Conservation (phyloP, 2,888 invertebrate genomes). For the Macrosiphum euphorbiae region DNA sequence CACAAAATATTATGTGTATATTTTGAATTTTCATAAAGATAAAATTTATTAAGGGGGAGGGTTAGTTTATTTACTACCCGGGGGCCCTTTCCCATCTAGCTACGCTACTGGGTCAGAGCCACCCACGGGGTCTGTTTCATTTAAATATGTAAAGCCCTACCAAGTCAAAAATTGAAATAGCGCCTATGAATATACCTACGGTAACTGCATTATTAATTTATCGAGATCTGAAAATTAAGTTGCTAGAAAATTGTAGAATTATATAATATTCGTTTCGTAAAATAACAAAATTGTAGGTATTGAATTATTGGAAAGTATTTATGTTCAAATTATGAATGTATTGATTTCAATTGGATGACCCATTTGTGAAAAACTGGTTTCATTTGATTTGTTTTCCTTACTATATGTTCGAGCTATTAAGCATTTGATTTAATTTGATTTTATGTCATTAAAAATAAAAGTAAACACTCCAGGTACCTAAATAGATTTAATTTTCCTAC, state of each 20-base stretch:
- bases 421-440: neutral
- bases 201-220: neutral
- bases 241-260: neutral
- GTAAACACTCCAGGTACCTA: neutral
- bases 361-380: neutral
- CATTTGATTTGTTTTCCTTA: neutral
- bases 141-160: no score
- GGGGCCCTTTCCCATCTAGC: no score
- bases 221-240: neutral
- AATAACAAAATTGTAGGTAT: neutral
- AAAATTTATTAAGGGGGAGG: no score
- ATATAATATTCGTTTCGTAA: conserved; percentile 30
- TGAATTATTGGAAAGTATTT: neutral
- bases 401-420: neutral
- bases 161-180: no score
- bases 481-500: neutral
- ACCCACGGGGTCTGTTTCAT: no score
- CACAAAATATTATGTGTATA: no score
- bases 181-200: neutral
- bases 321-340: neutral
- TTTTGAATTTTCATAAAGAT: no score
- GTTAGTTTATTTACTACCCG: no score
- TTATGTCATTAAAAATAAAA: neutral
- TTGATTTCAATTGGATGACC: neutral
- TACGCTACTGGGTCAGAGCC: no score